Evolutionary conservation across 2,797 vertebrate species (phyloP).

Genomic region (Acrossocheilus wenchowensis): DNA sequence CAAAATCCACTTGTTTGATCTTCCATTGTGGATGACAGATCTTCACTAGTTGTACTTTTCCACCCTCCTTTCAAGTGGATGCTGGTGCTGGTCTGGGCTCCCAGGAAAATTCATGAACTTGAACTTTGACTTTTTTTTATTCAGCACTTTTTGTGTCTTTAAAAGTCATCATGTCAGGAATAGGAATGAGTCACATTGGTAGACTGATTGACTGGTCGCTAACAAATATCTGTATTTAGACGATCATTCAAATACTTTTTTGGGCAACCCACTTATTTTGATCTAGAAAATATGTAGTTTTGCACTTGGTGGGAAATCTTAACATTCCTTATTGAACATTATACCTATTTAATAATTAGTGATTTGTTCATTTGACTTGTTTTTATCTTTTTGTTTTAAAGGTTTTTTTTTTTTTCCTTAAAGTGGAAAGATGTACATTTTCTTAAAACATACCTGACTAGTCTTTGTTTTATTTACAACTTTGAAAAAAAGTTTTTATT

Average conservation of each 20-base stretch:
- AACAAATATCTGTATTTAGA: background rate
- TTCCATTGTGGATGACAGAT: conserved; percentile 67
- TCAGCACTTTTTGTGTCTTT: conserved; percentile 48
- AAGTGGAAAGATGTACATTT: too few species aligned
- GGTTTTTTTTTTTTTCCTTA: too few species aligned
- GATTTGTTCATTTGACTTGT: background rate
- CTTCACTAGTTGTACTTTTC: conserved; percentile 49
- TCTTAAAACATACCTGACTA: background rate
- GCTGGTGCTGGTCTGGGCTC: conserved; percentile 63
- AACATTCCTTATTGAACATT: background rate
- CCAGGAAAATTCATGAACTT: conserved; percentile 63
- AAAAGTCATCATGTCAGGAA: background rate
- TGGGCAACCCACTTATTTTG: background rate
- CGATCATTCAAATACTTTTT: background rate
- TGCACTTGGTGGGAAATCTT: background rate
- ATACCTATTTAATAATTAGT: background rate
- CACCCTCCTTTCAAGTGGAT: conserved; percentile 46
- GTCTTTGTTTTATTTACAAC: background rate
- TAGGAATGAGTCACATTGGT: background rate
- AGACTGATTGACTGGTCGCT: background rate
- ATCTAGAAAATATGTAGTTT: background rate
- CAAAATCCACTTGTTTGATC: conserved; percentile 60
- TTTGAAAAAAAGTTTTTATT: background rate
- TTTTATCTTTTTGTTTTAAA: background rate
- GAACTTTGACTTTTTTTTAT: conserved; percentile 45